Evolutionary conservation across 2,888 invertebrate species (phyloP), one percentile per base, ranked within the genome.

Genomic region (Pyrrhia umbra): DNA sequence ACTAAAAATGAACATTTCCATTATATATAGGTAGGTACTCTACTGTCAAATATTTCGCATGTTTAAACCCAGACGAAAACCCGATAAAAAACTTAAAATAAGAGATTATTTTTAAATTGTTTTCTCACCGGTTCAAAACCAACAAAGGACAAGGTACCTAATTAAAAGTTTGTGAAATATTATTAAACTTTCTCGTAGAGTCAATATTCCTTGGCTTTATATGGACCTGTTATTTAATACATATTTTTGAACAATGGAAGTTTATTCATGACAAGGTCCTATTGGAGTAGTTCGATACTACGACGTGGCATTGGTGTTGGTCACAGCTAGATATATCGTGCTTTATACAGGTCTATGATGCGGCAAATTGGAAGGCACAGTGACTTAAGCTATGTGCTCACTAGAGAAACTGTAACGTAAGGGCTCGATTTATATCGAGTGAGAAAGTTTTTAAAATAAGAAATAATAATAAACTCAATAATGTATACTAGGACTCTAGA

Each of bases 331-430:
- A 63, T 71, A 64, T 65, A 62, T 57, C 9, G 55, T 69, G 66
- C 64, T 61, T 75, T 79, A 78, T 73, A 75, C 78, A 77, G 77
- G 39, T 66, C 81, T 76, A 68, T 72, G 84, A 84, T 75, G 82
- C 83, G 82, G 79, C 57, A 87, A 87, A 88, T 88, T 87, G 86
- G 81, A 82, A 79, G 78, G 77, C 77, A 75, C 72, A 69, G 68
- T 61, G 64, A 73, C 80, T 71, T 65, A 75, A 74, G 68, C 51
- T 56, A 61, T 74, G 70, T 78, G 55, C 72, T 75, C 68, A 69
- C 67, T 54, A 59, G 62, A 68, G 63, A 69, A 63, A 69, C 65
- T 65, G 75, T 54, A 68, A 63, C 30, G 45, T 52, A 65, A 65
- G 64, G 59, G 47, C 56, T 63, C 55, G 50, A 68, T 76, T 64